Percentiles rank a stretch among this genome's conserved stretches.
Conservation (phyloP, 2,113 vertebrate species). For the Crotalus tigris region DNA sequence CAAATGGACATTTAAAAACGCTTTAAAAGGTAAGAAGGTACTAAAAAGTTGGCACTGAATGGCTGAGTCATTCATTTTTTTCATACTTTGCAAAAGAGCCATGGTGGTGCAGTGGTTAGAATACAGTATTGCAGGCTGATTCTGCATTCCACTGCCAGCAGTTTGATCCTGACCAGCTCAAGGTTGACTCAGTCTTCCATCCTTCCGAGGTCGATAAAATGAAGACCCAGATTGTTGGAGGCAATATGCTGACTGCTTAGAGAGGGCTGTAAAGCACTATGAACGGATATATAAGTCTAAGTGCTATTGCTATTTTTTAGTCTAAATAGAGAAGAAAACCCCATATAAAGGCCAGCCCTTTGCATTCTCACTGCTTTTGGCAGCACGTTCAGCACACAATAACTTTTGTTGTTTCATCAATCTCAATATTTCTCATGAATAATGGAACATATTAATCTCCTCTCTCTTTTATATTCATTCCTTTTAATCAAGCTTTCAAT, state of each 20-base stretch:
- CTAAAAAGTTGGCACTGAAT: background rate
- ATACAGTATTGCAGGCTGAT: background rate
- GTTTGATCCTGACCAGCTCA: background rate
- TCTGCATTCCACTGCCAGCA: background rate
- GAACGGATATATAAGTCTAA: background rate
- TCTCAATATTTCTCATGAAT: background rate
- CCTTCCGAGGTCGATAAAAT: background rate
- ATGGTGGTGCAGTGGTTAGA: background rate
- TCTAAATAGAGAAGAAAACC: background rate
- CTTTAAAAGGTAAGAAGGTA: background rate
- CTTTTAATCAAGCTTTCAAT: background rate
- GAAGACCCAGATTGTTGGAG: background rate
- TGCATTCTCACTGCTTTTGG: background rate
- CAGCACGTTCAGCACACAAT: background rate
- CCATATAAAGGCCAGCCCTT: background rate
- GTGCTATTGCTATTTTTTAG: background rate
- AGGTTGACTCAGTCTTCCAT: background rate
- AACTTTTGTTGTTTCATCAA: background rate
- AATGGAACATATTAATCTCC: background rate
- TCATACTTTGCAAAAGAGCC: background rate
- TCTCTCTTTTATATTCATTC: background rate
- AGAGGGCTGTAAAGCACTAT: background rate
- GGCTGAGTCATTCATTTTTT: background rate
- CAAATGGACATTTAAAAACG: background rate
- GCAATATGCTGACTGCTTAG: background rate